phyloP scores from a whole-genome alignment of 2,888 invertebrate species.

The Nephrocerus scutellatus region DNA sequence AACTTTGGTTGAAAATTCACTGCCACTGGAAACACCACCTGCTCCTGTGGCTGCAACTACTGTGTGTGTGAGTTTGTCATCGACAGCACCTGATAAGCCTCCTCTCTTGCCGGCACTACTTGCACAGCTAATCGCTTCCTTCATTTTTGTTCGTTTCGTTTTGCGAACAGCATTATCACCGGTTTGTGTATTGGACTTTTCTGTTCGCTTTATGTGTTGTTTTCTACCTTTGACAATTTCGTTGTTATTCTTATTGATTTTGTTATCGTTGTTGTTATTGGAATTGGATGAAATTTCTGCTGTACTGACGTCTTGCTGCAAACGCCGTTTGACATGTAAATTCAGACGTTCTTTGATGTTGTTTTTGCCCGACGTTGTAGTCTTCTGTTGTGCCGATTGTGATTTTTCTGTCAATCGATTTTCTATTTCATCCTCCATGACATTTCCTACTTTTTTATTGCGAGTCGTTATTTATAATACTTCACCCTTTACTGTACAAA shows the following conservation, averaged over 20 bases:
- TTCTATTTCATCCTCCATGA: too few species aligned
- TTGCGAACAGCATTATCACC: too few species aligned
- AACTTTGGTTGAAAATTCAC: constrained; percentile 16
- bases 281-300: constrained; percentile 12
- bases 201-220: constrained; percentile 22
- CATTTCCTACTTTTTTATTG: too few species aligned
- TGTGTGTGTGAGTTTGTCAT: constrained; percentile 19
- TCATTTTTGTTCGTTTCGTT: constrained; percentile 30
- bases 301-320: constrained; percentile 33
- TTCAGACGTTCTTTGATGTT: constrained; percentile 43
- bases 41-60: constrained; percentile 16
- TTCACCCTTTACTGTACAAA: too few species aligned
- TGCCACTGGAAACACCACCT: constrained; percentile 16
- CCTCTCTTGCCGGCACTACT: too few species aligned
- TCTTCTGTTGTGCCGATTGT: too few species aligned
- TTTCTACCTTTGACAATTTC: constrained; percentile 18
- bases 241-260: constrained; percentile 13
- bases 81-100: too few species aligned
- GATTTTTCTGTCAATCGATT: too few species aligned
- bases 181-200: constrained; percentile 29
- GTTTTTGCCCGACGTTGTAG: too few species aligned
- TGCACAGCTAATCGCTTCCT: background rate
- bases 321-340: constrained; percentile 41
- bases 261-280: constrained; percentile 13
- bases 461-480: too few species aligned